phyloP scores from a whole-genome alignment of 2,797 vertebrate species.

The Poeciliopsis infans region DNA sequence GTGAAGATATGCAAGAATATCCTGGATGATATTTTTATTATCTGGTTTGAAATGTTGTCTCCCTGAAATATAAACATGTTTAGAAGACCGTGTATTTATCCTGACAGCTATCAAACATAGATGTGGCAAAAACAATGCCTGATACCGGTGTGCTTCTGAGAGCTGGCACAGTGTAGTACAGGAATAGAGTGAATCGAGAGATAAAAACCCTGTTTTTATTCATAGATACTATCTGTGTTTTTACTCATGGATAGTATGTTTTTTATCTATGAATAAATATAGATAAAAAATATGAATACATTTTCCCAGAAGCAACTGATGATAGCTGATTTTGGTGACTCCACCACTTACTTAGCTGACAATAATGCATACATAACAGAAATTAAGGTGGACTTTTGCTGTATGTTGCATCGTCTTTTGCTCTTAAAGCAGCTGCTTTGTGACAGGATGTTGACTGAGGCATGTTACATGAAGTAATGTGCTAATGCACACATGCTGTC shows the following conservation, averaged over 20 bases:
- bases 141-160: not conserved
- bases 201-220: not conserved
- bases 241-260: too few relatives aligned
- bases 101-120: not conserved
- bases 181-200: not conserved
- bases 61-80: not conserved
- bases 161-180: not conserved
- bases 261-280: too few relatives aligned
- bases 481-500: not conserved
- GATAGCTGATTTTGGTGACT: not conserved
- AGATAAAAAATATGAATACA: too few relatives aligned
- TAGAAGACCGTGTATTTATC: not conserved
- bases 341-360: not conserved
- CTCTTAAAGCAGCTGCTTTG: not conserved
- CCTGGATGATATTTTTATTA: not conserved
- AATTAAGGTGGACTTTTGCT: not conserved
- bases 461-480: not conserved
- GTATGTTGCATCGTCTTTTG: not conserved
- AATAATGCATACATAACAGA: not conserved
- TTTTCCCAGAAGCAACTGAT: not conserved
- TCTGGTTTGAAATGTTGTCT: not conserved
- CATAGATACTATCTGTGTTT: too few relatives aligned
- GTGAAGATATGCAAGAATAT: not conserved
- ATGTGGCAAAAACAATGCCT: not conserved
- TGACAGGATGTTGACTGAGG: not conserved